phyloP scores from a whole-genome alignment of 2,113 vertebrate genomes.

The Neoarius graeffei region DNA sequence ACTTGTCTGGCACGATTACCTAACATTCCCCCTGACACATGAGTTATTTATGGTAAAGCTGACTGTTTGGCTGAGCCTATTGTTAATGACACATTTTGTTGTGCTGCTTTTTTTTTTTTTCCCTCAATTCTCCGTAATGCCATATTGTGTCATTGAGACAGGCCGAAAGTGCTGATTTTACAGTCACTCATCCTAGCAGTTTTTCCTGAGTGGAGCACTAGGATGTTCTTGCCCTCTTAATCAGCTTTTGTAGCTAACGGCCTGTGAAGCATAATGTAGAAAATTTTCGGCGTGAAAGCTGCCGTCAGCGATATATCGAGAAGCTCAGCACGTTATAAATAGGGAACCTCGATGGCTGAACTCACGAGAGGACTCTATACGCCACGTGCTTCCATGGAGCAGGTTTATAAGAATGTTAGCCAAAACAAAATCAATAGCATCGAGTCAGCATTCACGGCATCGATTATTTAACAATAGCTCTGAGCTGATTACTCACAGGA shows the following conservation, averaged over 20 bases:
- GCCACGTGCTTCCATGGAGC: not conserved
- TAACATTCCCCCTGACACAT: slow-evolving; percentile 5
- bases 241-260: slow-evolving; percentile 39
- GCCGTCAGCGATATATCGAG: slow-evolving; percentile 16
- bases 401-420: slow-evolving; percentile 4
- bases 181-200: slow-evolving; percentile 9
- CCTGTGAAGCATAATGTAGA: slow-evolving; percentile 38
- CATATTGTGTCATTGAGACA: slow-evolving; percentile 7
- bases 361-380: not conserved
- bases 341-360: not conserved
- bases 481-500: slow-evolving; percentile 22
- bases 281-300: slow-evolving; percentile 22
- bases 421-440: slow-evolving; percentile 47
- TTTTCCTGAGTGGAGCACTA: not conserved
- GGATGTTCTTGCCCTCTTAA: slow-evolving; percentile 40
- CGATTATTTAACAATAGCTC: slow-evolving; percentile 37
- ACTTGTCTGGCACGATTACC: slow-evolving; percentile 24
- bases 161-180: slow-evolving; percentile 12
- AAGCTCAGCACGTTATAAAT: slow-evolving; percentile 3
- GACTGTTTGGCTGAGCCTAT: not conserved
- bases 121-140: not conserved
- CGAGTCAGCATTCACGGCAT: slow-evolving; percentile 44
- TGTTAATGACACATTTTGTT: slow-evolving; percentile 26
- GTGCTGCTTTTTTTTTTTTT: not conserved
- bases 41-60: slow-evolving; percentile 19